Percentiles rank a stretch among this genome's conserved stretches.
Conservation (phyloP, 2,888 invertebrate species). For the Dendrolimus houi region DNA sequence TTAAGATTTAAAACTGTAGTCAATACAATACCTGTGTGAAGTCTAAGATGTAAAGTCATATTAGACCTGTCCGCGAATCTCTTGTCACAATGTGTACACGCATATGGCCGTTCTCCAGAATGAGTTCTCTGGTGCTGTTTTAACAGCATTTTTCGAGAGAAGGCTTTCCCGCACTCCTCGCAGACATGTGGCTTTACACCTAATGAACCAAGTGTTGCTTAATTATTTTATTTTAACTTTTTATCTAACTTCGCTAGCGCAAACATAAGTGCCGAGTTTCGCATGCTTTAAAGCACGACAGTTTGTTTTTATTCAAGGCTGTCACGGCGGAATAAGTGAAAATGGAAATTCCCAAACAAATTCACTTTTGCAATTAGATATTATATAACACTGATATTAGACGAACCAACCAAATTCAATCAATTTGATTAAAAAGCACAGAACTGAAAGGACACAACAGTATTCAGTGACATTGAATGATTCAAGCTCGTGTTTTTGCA, state of each 20-base stretch:
- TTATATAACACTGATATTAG: too few species aligned
- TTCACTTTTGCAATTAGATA: too few species aligned
- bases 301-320: too few species aligned
- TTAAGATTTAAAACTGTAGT: too few species aligned
- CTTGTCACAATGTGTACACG: conserved; percentile 87
- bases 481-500: too few species aligned
- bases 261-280: not conserved
- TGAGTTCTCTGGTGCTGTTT: conserved; percentile 90
- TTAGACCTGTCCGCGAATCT: conserved; percentile 90
- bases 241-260: not conserved
- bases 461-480: too few species aligned
- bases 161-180: conserved; percentile 86
- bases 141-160: conserved; percentile 88
- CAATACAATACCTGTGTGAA: conserved; percentile 79
- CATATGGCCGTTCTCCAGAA: conserved; percentile 88
- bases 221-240: not conserved
- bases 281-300: too few species aligned
- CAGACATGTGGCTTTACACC: conserved; percentile 87
- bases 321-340: too few species aligned
- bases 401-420: too few species aligned
- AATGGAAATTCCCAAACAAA: too few species aligned
- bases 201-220: conserved; percentile 16
- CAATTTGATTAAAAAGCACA: too few species aligned
- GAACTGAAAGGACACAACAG: too few species aligned
- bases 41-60: conserved; percentile 87